A percentile compares a stretch with the other conserved stretches of the same genome.
Evolutionary conservation across 2,888 invertebrate species (phyloP).

Genomic region (Drosophila rubida): DNA sequence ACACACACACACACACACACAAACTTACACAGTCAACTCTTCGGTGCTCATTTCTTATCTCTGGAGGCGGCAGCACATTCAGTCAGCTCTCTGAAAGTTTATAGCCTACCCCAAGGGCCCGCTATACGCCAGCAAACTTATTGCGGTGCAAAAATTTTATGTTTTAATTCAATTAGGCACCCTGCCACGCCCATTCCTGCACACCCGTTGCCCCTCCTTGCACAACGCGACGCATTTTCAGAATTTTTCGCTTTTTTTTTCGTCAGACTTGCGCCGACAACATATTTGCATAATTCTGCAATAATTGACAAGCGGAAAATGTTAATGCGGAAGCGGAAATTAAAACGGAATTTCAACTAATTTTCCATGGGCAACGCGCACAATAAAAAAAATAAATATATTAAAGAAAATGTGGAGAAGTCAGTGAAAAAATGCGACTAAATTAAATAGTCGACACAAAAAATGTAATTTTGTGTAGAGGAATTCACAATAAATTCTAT

Average conservation of each 20-base stretch:
- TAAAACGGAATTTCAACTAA: constrained; percentile 76
- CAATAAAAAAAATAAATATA: constrained; percentile 22
- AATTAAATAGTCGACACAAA: constrained; percentile 17
- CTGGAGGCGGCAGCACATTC: constrained; percentile 31
- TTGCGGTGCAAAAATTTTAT: constrained; percentile 68
- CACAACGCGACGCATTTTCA: constrained; percentile 50
- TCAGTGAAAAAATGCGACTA: constrained; percentile 21
- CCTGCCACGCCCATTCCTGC: constrained; percentile 24
- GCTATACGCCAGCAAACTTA: constrained; percentile 55
- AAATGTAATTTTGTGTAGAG: background rate
- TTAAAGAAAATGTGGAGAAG: background rate
- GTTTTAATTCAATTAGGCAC: constrained; percentile 75
- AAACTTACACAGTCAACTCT: constrained; percentile 1
- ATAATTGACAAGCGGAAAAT: constrained; percentile 80
- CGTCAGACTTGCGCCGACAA: constrained; percentile 36
- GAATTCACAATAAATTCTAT: background rate
- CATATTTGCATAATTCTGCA: constrained; percentile 76
- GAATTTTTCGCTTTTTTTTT: constrained; percentile 57
- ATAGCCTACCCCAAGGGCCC: constrained; percentile 52
- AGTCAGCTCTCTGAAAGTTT: constrained; percentile 49
- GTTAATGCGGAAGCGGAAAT: constrained; percentile 76
- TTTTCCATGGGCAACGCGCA: constrained; percentile 32
- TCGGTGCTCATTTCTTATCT: constrained; percentile 37
- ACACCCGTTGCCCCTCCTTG: background rate
- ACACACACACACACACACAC: background rate